Percentiles rank a stretch among this genome's conserved stretches.
Evolutionary conservation across 2,113 vertebrate genomes (phyloP).

Genomic region (Oncorhynchus tshawytscha): DNA sequence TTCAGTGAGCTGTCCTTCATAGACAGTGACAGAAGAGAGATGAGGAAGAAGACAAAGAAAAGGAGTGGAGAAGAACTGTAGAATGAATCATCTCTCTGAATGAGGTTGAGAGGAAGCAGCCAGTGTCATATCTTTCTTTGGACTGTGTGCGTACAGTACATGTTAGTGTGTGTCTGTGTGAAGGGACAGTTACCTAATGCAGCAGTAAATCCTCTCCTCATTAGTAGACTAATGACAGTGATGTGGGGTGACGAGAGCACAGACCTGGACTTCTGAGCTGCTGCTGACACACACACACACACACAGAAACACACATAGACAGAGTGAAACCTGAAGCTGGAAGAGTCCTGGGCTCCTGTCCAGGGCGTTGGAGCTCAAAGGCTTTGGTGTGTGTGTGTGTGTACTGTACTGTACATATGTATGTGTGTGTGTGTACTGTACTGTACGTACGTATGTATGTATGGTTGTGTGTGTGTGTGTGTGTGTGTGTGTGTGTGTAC

Average conservation of each 20-base stretch:
- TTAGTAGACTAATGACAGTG: conserved; percentile 86
- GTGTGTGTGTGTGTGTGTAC: not conserved
- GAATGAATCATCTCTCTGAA: conserved; percentile 3
- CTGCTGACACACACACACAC: no score
- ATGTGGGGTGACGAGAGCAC: conserved; percentile 82
- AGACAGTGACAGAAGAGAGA: not conserved
- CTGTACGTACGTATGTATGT: not conserved
- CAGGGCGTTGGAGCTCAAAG: not conserved
- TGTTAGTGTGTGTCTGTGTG: conserved; percentile 23
- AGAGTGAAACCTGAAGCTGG: not conserved
- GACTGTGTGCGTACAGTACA: conserved; percentile 5
- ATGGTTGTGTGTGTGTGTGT: not conserved
- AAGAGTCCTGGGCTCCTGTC: conserved; percentile 3
- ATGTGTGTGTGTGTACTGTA: not conserved
- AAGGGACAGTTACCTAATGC: conserved; percentile 93
- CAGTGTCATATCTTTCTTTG: conserved; percentile 49
- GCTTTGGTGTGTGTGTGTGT: not conserved
- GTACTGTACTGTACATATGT: no score
- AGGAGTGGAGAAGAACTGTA: conserved; percentile 11
- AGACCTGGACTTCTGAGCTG: conserved; percentile 38
- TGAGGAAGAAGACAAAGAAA: conserved; percentile 3
- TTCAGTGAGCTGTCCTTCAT: not conserved
- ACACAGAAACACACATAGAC: not conserved
- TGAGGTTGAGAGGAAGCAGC: conserved; percentile 39
- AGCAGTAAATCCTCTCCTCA: conserved; percentile 86